Base-by-base conservation (phyloP, 2,797 vertebrate species). In the Heterohyrax brucei region DNA sequence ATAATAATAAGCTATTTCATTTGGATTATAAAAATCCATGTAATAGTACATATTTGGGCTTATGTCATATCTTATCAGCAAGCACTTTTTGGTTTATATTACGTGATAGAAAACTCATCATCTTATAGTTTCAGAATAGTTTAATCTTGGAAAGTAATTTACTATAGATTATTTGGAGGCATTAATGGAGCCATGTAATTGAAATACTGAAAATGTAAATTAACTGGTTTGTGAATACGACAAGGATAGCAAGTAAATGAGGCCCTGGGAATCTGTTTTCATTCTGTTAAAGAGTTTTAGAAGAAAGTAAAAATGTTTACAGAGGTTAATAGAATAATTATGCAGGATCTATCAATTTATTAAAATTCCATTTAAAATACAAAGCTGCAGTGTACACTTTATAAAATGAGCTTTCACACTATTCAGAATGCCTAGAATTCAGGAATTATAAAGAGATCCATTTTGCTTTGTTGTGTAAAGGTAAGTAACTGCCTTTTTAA, bases 251-350 rank as follows among this genome's bases (percentile, higher is more conserved):
- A 93, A 92, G 80, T 46, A 96, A 97, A 96, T 96, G 92, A 95
- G 92, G 53, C 89, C 68, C 91, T 76, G 1, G 8, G 87, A 80
- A 83, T 93, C 78, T 96, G 33, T 94, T 95, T 97, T 85, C 61
- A 96, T 95, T 93, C 50, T 95, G 77, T 30, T 94, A 79, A 46
- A 53, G 62, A 87, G 79, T 78, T 95, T 30, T 26, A 93, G 44
- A 46, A 77, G 46, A 91, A 94, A 91, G 70, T 92, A 76, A 88
- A 85, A 95, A 93, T 96, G 80, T 96, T 98, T 97, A 91, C 68
- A 79, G 62, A 96, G 78, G 61, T 91, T 97, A 96, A 97, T 97
- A 61, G 80, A 97, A 96, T 96, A 95, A 96, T 96, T 96, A 96
- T 86, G 62, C 6, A 18, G 39, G 16, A 87, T 91, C 96, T 95